phyloP scores from a whole-genome alignment of 2,888 invertebrate species.

The Camptogramma bilineatum region DNA sequence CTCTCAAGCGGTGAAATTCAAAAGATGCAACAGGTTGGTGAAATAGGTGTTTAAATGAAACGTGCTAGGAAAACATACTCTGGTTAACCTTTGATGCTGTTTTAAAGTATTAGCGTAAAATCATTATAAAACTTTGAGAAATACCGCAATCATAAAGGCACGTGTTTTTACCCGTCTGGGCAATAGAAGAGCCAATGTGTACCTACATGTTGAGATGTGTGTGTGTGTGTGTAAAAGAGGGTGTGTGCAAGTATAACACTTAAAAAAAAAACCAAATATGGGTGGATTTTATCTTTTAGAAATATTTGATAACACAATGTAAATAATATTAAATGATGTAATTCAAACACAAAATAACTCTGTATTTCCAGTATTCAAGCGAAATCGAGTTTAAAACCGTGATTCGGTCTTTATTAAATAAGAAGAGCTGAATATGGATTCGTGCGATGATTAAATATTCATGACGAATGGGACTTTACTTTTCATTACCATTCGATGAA shows the following conservation, averaged over 20 bases:
- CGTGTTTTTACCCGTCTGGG: too few relatives aligned
- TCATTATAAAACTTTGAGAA: background rate
- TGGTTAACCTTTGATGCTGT: background rate
- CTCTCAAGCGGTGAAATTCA: background rate
- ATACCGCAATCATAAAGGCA: background rate
- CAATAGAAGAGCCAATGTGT: too few relatives aligned
- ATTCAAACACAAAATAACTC: background rate
- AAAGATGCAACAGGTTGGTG: background rate
- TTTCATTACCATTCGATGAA: background rate
- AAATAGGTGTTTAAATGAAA: background rate
- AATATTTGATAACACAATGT: too few relatives aligned
- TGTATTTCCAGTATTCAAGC: background rate
- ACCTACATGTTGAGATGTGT: too few relatives aligned
- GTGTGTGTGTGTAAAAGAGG: too few relatives aligned
- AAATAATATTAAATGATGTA: background rate
- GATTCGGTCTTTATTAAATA: background rate
- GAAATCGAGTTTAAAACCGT: background rate
- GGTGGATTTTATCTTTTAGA: too few relatives aligned
- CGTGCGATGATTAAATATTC: background rate
- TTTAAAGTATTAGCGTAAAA: background rate
- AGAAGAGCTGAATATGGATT: background rate
- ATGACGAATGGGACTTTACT: slow-evolving; percentile 1
- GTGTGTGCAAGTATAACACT: too few relatives aligned
- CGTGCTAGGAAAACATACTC: background rate
- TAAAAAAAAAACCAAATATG: too few relatives aligned